Evolutionary conservation across 1,140 invertebrate species (phyloP).

Genomic region (Trachelipus rathkii): DNA sequence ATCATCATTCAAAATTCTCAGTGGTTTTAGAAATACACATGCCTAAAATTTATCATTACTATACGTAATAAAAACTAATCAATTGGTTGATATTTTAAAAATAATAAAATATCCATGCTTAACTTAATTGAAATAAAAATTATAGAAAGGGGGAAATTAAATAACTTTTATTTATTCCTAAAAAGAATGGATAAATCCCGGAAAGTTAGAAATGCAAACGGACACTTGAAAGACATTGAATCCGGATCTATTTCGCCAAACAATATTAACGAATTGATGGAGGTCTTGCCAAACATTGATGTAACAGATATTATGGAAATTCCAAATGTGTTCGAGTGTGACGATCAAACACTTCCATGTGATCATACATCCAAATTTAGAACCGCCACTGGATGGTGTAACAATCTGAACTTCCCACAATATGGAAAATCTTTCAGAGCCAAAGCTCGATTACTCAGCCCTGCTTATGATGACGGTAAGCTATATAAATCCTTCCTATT

Average conservation of each 20-base stretch:
- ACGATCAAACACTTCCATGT: slow-evolving; percentile 57
- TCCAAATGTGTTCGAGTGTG: slow-evolving; percentile 53
- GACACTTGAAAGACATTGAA: slow-evolving; percentile 52
- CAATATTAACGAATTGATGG: slow-evolving; percentile 52
- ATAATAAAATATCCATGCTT: background rate
- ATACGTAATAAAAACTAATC: background rate
- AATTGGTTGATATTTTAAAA: background rate
- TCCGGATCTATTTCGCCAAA: slow-evolving; percentile 47
- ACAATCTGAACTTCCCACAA: slow-evolving; percentile 57
- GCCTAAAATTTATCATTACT: no score
- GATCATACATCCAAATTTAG: slow-evolving; percentile 59
- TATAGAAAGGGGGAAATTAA: background rate
- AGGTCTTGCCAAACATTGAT: slow-evolving; percentile 54
- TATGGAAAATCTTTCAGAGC: slow-evolving; percentile 55
- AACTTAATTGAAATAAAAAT: background rate
- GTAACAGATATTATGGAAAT: slow-evolving; percentile 52
- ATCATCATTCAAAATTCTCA: no score
- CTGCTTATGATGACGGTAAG: slow-evolving; percentile 57
- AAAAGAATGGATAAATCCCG: slow-evolving; percentile 22
- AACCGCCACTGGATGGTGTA: slow-evolving; percentile 60
- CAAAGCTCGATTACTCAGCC: slow-evolving; percentile 55
- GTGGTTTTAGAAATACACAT: no score
- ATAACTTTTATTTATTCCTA: background rate
- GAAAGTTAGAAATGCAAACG: slow-evolving; percentile 31
- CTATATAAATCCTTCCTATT: background rate